Conservation (phyloP, 2,113 vertebrate species). For the rabbit (Oryctolagus cuniculus) region mOryCun1.1 NC_091436.1:149644501-149645000, state of each 20-base stretch:
- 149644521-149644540: not conserved
- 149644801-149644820: not conserved
- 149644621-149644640: rapidly evolving
- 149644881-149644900: not conserved
- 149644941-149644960: not conserved
- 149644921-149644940: not conserved
- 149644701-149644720: not conserved
- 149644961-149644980: not conserved
- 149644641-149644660: not conserved
- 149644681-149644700: no score
- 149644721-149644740: not conserved
- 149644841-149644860: not conserved
- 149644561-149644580: not conserved
- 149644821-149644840: not conserved
- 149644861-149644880: not conserved
- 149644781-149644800: not conserved
- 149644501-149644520: not conserved
- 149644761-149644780: not conserved
- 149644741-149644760: not conserved
- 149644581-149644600: not conserved
- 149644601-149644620: not conserved
- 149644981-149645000: not conserved
- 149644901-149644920: not conserved
- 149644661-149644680: not conserved
- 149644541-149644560: not conserved